A percentile compares a stretch with the other conserved stretches of the same genome.
Evolutionary conservation across 2,888 invertebrate genomes (phyloP).

Genomic region (Aspidiotus destructor): DNA sequence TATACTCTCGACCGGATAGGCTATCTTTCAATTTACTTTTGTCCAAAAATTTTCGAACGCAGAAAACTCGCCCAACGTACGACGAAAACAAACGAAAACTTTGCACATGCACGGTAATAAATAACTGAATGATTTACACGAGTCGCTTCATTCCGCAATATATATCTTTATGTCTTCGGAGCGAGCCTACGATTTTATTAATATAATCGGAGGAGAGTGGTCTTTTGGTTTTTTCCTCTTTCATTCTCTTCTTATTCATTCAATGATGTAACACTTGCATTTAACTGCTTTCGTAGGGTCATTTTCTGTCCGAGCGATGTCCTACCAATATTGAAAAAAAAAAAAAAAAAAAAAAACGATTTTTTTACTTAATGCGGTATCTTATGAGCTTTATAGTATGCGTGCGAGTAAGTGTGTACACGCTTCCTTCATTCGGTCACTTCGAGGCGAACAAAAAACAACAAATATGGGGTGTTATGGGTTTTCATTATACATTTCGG

Average conservation of each 20-base stretch:
- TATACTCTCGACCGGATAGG: background rate
- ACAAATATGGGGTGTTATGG: too few relatives aligned
- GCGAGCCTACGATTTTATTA: slow-evolving; percentile 2
- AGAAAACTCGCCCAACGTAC: background rate
- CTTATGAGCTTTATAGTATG: background rate
- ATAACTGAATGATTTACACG: slow-evolving; percentile 4
- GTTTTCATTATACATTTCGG: too few relatives aligned
- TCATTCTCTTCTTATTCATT: slow-evolving; percentile 4
- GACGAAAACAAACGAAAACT: background rate
- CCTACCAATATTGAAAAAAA: slow-evolving; percentile 1
- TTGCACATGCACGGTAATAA: background rate
- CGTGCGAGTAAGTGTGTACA: too few relatives aligned
- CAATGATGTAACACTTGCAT: slow-evolving; percentile 2
- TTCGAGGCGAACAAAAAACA: too few relatives aligned
- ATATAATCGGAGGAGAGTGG: background rate
- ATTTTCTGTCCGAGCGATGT: slow-evolving; percentile 2
- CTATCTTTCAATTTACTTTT: slow-evolving; percentile 4
- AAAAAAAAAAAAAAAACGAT: background rate
- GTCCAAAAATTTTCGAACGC: background rate
- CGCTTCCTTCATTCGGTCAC: too few relatives aligned
- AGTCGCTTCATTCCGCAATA: slow-evolving; percentile 4
- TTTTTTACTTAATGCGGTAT: background rate
- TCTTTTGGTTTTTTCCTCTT: background rate
- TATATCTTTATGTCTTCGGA: slow-evolving; percentile 1
- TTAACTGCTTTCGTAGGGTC: slow-evolving; percentile 1